A percentile compares a stretch with the other conserved stretches of the same genome.
phyloP scores from a whole-genome alignment of 2,113 vertebrate genomes.

The Menidia beryllina region DNA sequence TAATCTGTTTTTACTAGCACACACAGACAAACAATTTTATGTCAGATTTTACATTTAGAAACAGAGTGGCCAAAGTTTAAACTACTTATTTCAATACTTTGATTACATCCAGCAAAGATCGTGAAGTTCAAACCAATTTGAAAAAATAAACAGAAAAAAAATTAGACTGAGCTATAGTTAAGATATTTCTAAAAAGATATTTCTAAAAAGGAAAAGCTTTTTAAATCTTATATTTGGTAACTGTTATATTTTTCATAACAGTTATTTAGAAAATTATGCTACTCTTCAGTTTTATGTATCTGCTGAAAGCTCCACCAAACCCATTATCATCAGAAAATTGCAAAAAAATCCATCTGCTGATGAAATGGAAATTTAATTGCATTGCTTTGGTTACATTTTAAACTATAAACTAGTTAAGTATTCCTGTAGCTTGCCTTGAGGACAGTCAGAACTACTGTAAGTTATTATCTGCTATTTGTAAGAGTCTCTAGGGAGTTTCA shows the following conservation, averaged over 20 bases:
- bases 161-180: not conserved
- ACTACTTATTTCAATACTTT: not conserved
- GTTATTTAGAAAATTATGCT: no score
- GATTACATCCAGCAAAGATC: not conserved
- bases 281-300: no score
- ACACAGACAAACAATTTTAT: no score
- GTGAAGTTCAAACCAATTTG: not conserved
- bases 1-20: no score
- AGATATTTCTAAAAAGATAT: not conserved
- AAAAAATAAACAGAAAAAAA: not conserved
- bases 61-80: not conserved
- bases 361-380: slow-evolving; percentile 26
- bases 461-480: not conserved
- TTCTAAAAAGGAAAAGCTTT: no score
- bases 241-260: no score
- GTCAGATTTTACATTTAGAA: slow-evolving; percentile 7
- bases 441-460: not conserved
- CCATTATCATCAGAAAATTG: slow-evolving; percentile 50
- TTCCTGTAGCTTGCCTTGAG: not conserved
- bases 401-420: not conserved
- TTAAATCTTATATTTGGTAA: no score
- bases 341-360: slow-evolving; percentile 33
- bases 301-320: slow-evolving; percentile 43
- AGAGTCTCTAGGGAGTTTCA: no score
- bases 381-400: slow-evolving; percentile 11